These are phyloP conservation scores for Chionis minor DNA, from an alignment of 2,113 vertebrate genomes.

Conservation along the genomic window DNA sequence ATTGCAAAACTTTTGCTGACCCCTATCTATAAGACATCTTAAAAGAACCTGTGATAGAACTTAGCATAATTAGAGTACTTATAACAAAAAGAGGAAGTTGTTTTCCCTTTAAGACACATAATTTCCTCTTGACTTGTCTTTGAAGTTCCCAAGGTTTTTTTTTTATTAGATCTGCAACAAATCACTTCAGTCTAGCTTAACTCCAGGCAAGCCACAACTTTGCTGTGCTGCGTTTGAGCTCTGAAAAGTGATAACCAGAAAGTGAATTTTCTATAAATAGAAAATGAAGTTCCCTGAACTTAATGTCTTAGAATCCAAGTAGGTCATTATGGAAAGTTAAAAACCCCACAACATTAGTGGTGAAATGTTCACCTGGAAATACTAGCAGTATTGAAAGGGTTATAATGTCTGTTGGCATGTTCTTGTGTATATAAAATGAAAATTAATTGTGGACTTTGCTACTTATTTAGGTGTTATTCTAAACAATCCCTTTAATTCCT, in stretches of 20 bases:
- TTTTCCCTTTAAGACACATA: not conserved
- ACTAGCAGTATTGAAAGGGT: not conserved
- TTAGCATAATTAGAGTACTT: not conserved
- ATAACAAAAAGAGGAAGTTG: not conserved
- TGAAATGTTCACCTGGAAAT: not conserved
- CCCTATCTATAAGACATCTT: not conserved
- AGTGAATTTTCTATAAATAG: not conserved
- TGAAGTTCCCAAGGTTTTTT: not conserved
- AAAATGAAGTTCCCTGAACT: not conserved
- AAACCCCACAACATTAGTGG: not conserved
- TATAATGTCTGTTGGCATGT: not conserved
- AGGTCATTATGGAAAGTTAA: not conserved
- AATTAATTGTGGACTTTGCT: not conserved
- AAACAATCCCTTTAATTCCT: not conserved
- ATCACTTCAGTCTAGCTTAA: not conserved
- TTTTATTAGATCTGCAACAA: not conserved
- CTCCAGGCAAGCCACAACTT: not conserved
- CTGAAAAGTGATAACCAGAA: not conserved
- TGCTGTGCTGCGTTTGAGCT: not conserved
- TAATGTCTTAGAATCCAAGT: not conserved
- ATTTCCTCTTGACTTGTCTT: not conserved
- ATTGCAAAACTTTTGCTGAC: not conserved
- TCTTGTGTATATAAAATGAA: not conserved
- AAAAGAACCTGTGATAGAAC: not conserved
- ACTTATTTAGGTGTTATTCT: not conserved